Evolutionary conservation across 2,113 vertebrate species (phyloP).

Genomic region (Bubo blakistoni): DNA sequence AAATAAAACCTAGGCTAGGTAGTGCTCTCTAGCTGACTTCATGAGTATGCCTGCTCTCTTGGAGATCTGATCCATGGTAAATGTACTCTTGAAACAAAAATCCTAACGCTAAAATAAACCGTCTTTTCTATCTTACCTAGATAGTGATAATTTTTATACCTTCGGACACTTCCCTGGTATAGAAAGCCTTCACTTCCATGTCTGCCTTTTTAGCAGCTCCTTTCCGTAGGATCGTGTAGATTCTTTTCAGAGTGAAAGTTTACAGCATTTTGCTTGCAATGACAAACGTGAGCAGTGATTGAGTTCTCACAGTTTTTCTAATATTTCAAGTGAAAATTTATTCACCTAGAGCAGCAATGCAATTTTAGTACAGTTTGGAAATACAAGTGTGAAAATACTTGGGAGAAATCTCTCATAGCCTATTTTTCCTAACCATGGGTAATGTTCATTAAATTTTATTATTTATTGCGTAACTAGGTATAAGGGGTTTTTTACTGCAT

Average conservation of each 20-base stretch:
- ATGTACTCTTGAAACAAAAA: neutral
- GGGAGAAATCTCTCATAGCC: neutral
- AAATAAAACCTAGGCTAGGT: neutral
- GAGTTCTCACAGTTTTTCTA: neutral
- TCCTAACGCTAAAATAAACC: neutral
- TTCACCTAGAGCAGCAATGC: neutral
- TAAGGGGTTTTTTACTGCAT: neutral
- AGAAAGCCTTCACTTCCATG: neutral
- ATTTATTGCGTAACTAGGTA: neutral
- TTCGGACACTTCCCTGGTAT: neutral
- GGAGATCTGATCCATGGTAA: neutral
- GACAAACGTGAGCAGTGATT: neutral
- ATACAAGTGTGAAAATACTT: neutral
- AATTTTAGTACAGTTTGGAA: neutral
- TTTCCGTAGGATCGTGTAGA: neutral
- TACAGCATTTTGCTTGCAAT: neutral
- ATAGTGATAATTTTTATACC: neutral
- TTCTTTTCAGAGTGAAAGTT: neutral
- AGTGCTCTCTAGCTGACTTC: neutral
- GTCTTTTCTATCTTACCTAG: neutral
- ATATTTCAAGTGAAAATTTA: neutral
- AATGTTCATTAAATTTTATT: neutral
- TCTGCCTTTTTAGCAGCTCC: neutral
- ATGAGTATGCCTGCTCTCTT: neutral
- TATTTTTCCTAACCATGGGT: neutral